Percentiles rank a stretch among this genome's conserved stretches.
Conservation (phyloP, 2,888 invertebrate genomes). For the Drosophila nr. fundita region DNA sequence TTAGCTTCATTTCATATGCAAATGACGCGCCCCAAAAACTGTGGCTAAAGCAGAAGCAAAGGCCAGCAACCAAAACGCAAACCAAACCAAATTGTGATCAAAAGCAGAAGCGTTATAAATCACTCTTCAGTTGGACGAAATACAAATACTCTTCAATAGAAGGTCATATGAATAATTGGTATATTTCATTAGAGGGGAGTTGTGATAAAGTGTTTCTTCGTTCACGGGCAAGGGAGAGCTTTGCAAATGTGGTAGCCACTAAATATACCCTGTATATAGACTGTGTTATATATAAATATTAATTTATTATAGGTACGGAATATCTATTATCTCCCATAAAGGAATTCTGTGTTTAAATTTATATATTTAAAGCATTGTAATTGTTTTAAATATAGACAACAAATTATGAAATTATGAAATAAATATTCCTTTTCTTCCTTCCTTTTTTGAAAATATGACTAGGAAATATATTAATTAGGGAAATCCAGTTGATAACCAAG, state of each 20-base stretch:
- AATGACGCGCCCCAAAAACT: conserved; percentile 38
- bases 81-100: conserved; percentile 24
- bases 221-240: not conserved
- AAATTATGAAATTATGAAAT: too few species aligned
- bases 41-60: conserved; percentile 13
- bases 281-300: not conserved
- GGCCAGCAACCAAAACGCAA: not conserved
- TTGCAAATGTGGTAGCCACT: not conserved
- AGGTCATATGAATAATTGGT: conserved; percentile 22
- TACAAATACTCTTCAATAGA: conserved; percentile 30
- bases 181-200: not conserved
- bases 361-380: not conserved
- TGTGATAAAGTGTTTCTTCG: not conserved
- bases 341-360: not conserved
- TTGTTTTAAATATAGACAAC: not conserved
- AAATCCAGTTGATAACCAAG: not conserved
- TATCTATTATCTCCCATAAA: not conserved
- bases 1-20: conserved; percentile 56
- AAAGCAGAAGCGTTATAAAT: conserved; percentile 32
- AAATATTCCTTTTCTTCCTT: not conserved
- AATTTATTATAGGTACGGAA: rapidly evolving
- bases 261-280: not conserved
- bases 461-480: not conserved
- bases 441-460: not conserved
- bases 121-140: conserved; percentile 8